Base-by-base conservation (phyloP, 1,140 invertebrate genomes). In the Pseudomyrmex sp. region DNA sequence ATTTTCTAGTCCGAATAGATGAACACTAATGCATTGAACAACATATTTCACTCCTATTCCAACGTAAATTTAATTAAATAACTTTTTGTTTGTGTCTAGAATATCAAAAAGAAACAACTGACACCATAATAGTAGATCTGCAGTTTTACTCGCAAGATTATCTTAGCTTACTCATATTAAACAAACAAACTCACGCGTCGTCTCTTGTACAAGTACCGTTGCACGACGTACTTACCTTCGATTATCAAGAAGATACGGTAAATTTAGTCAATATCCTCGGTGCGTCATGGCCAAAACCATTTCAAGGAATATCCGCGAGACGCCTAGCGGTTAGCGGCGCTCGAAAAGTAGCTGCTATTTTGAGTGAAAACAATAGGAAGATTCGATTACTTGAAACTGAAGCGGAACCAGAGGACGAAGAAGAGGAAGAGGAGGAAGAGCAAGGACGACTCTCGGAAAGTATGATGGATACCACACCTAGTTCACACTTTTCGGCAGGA, bases 371-470 rank as follows among this genome's bases (percentile, higher is more conserved):
- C 87, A 95, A 95, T 82, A 95, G 97, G 73, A 97, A 98, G 92
- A 97, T 99, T 59, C 95, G 97, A 82, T 95, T 99, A 52, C 97
- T 98, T 90, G 98, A 99, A 92, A 98, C 98, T 96, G 98, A 99
- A 95, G 97, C 96, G 0, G 98, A 98, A 90, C 97, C 97, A 7
- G 98, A 99, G 85, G 98, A 98, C 85, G 97, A 98, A 48, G 97
- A 98, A 69, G 97, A 97, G 52, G 96, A 97, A 59, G 97, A 95
- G 2, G 95, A 95, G 4, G 94, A 94, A n/a, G 92, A 93, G 10
- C 93, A 35, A 89, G 85, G 61, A 86, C 69, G 63, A 93, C 35
- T 35, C 35, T 35, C 94, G 48, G 92, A 94, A 68, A 94, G 88
- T 85, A 92, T 95, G 84, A 93, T 95, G 91, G 94, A 94, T 79